phyloP scores from a whole-genome alignment of 2,113 vertebrate species.

The Chaetodon auriga region DNA sequence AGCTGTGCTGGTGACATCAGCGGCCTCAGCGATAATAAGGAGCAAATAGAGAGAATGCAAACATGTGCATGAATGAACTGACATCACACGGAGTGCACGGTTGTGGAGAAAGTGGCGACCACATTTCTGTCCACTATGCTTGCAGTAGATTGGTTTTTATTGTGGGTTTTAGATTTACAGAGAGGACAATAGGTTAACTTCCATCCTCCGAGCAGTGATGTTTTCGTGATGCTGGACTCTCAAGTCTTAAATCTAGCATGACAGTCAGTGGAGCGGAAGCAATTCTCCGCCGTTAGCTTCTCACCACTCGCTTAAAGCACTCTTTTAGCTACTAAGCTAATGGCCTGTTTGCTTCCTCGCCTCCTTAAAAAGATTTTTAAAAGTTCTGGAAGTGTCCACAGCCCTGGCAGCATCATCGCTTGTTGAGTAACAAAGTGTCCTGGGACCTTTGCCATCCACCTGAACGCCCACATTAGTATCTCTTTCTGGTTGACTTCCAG shows the following conservation, averaged over 20 bases:
- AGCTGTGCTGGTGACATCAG: slow-evolving; percentile 17
- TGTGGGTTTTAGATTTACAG: not conserved
- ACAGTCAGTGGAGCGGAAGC: slow-evolving; percentile 36
- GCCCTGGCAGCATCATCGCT: slow-evolving; percentile 78
- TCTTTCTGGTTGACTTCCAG: slow-evolving; percentile 41
- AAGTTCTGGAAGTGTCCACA: slow-evolving; percentile 55
- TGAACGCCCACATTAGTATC: slow-evolving; percentile 71
- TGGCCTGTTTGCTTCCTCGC: slow-evolving; percentile 35
- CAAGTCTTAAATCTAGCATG: slow-evolving; percentile 17
- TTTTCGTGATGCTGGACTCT: slow-evolving; percentile 22
- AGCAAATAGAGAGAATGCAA: slow-evolving; percentile 45
- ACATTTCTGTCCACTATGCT: not conserved
- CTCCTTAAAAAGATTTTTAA: not conserved
- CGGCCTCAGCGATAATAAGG: slow-evolving; percentile 4
- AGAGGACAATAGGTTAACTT: not conserved
- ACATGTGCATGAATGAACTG: slow-evolving; percentile 13
- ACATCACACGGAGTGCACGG: not conserved
- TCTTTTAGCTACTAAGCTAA: slow-evolving; percentile 37
- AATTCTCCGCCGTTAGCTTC: slow-evolving; percentile 25
- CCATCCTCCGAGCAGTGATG: not conserved
- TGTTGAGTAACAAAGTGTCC: slow-evolving; percentile 82
- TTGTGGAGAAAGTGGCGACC: not conserved
- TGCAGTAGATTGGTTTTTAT: not conserved
- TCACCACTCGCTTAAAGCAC: slow-evolving; percentile 31
- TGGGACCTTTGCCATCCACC: slow-evolving; percentile 83